Evolutionary conservation across 2,888 invertebrate genomes (phyloP).

Genomic region (Acleris laterana): DNA sequence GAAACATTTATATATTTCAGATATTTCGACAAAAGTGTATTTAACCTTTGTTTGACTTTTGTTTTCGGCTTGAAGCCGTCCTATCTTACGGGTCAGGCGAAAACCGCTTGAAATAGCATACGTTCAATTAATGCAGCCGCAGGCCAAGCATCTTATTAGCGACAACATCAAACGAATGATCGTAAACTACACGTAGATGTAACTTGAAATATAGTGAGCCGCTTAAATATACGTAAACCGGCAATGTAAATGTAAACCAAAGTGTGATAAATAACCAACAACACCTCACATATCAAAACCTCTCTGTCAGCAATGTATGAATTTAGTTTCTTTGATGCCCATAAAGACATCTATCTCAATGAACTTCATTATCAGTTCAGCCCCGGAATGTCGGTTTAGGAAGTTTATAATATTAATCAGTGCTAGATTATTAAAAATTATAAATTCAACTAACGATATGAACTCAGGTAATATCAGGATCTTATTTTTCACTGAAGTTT

Average conservation of each 20-base stretch:
- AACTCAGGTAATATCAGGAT: conserved; percentile 53
- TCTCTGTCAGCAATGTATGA: conserved; percentile 51
- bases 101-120: too few relatives aligned
- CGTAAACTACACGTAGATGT: conserved; percentile 54
- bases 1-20: too few relatives aligned
- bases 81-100: too few relatives aligned
- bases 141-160: conserved; percentile 49
- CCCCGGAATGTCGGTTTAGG: conserved; percentile 48
- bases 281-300: conserved; percentile 45
- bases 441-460: conserved; percentile 49
- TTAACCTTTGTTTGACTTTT: too few relatives aligned
- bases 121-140: conserved; percentile 61
- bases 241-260: conserved; percentile 33
- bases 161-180: conserved; percentile 50
- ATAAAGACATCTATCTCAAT: conserved; percentile 61
- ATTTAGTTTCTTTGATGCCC: conserved; percentile 60
- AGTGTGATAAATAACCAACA: conserved; percentile 37
- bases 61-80: too few relatives aligned
- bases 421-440: conserved; percentile 48
- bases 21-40: too few relatives aligned
- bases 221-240: conserved; percentile 44
- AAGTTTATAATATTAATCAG: conserved; percentile 55
- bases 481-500: conserved; percentile 42
- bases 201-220: conserved; percentile 51
- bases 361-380: conserved; percentile 49